These are phyloP conservation scores for Drosophila pseudoobscura DNA, from an alignment of 1,140 invertebrate genomes.

Conservation along the genomic window DNA sequence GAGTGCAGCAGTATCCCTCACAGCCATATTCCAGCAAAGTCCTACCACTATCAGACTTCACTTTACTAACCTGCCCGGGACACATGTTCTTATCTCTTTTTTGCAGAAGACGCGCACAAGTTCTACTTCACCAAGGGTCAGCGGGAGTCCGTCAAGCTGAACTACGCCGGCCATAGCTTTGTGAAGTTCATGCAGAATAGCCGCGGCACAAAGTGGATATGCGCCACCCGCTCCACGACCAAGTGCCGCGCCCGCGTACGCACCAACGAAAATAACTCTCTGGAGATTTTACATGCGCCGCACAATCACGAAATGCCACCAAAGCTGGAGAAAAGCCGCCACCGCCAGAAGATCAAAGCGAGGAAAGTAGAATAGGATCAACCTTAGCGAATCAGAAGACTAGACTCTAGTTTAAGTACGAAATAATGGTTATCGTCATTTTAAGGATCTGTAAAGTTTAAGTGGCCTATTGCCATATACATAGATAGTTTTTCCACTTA, in stretches of 20 bases:
- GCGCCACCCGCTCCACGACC: slow-evolving; percentile 74
- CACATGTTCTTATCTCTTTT: slow-evolving; percentile 8
- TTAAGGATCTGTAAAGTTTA: no score
- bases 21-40: no score
- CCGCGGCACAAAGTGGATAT: slow-evolving; percentile 77
- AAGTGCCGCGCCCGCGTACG: slow-evolving; percentile 76
- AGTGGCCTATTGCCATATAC: no score
- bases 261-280: slow-evolving; percentile 49
- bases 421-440: no score
- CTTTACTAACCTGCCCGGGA: slow-evolving; percentile 32
- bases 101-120: slow-evolving; percentile 35
- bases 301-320: slow-evolving; percentile 59
- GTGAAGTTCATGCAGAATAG: slow-evolving; percentile 80
- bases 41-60: neutral
- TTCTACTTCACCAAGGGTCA: slow-evolving; percentile 74
- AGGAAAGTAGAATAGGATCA: slow-evolving; percentile 5
- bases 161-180: slow-evolving; percentile 66
- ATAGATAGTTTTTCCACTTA: no score
- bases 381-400: neutral
- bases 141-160: slow-evolving; percentile 71
- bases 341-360: neutral
- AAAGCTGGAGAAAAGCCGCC: slow-evolving; percentile 14
- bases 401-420: neutral
- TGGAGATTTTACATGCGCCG: slow-evolving; percentile 62
- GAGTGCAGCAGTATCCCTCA: neutral